Evolutionary conservation across 2,888 invertebrate genomes (phyloP).

Genomic region (Drosophila macrothrix): DNA sequence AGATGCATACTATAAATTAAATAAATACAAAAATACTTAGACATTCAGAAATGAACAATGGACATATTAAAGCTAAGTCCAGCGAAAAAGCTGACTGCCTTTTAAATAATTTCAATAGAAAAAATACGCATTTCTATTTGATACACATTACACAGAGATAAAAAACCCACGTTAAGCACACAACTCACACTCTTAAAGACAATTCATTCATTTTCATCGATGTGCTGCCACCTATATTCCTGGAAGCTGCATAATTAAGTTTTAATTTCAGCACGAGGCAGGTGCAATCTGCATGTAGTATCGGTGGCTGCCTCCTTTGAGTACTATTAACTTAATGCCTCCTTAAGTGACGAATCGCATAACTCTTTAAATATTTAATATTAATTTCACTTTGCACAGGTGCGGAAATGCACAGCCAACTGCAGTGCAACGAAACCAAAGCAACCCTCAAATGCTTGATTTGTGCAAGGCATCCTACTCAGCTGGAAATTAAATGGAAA

Average conservation of each 20-base stretch:
- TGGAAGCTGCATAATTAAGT: conserved; percentile 69
- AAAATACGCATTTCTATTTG: not conserved
- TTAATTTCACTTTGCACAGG: conserved; percentile 65
- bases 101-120: not conserved
- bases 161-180: not conserved
- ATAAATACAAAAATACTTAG: not conserved
- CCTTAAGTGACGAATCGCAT: conserved; percentile 66
- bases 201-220: not conserved
- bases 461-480: not conserved
- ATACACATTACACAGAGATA: not conserved
- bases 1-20: not conserved
- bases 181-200: conserved; percentile 1
- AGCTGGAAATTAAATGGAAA: not conserved
- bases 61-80: not conserved
- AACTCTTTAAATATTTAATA: conserved; percentile 75
- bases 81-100: not conserved
- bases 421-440: conserved; percentile 5
- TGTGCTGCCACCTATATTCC: not conserved
- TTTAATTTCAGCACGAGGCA: conserved; percentile 51
- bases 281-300: conserved; percentile 4
- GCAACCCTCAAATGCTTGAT: not conserved
- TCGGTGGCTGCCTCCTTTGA: conserved; percentile 56
- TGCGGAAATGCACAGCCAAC: conserved; percentile 25
- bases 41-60: not conserved
- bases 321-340: conserved; percentile 73